These are phyloP conservation scores for Cydia splendana DNA, from an alignment of 1,140 invertebrate species.

Conservation along the genomic window DNA sequence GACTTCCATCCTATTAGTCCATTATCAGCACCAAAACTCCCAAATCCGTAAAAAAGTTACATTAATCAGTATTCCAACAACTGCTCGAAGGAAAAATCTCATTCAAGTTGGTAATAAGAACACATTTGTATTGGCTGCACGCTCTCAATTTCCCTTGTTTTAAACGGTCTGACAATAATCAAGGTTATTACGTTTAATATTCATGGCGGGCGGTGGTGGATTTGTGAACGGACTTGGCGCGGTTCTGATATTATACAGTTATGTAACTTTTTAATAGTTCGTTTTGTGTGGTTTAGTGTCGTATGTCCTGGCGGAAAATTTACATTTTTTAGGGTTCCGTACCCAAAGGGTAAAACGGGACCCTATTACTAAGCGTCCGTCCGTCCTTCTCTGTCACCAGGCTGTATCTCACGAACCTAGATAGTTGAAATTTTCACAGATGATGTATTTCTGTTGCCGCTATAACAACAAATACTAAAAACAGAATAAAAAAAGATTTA, in stretches of 20 bases:
- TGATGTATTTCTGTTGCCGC: no score
- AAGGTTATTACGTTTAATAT: constrained; percentile 67
- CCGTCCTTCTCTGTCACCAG: no score
- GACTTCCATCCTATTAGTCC: neutral
- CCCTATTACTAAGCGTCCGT: no score
- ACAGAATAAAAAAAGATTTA: no score
- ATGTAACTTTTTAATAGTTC: neutral
- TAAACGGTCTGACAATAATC: constrained; percentile 71
- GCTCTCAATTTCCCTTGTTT: constrained; percentile 63
- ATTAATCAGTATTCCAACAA: constrained; percentile 53
- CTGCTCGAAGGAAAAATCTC: constrained; percentile 55
- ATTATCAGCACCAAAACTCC: neutral
- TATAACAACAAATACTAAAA: no score
- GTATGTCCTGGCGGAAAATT: no score
- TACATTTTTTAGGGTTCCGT: no score
- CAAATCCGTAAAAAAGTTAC: constrained; percentile 11
- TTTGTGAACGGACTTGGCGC: constrained; percentile 30
- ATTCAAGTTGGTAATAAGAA: constrained; percentile 63
- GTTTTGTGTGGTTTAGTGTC: no score
- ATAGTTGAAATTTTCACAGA: no score
- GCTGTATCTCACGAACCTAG: no score
- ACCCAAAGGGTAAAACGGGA: no score
- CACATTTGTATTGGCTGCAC: constrained; percentile 53
- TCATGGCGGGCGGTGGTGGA: constrained; percentile 44
- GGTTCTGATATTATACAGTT: neutral